Evolutionary conservation across 2,888 invertebrate genomes (phyloP).

Genomic region (Campaea margaritaria): DNA sequence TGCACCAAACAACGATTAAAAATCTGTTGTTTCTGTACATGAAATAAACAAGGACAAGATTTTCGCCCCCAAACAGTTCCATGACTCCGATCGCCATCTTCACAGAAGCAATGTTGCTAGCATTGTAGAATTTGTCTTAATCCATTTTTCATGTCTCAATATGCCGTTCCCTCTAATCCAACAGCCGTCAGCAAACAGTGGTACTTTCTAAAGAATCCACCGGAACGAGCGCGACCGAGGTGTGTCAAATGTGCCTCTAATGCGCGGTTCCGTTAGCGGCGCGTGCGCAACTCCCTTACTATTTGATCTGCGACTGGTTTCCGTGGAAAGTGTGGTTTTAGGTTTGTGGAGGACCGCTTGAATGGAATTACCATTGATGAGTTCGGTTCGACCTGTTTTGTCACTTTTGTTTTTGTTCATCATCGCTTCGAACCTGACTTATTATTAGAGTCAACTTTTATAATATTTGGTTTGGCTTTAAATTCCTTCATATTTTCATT

Average conservation of each 20-base stretch:
- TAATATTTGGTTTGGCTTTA: too few relatives aligned
- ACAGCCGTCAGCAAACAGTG: constrained; percentile 28
- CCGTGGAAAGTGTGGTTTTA: constrained; percentile 37
- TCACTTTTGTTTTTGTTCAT: constrained; percentile 19
- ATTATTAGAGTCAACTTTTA: background rate
- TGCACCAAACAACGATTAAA: too few relatives aligned
- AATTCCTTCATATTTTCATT: too few relatives aligned
- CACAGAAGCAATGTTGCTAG: too few relatives aligned
- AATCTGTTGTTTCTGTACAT: too few relatives aligned
- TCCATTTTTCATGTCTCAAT: constrained; percentile 4
- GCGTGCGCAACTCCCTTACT: constrained; percentile 44
- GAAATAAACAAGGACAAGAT: too few relatives aligned
- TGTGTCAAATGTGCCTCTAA: constrained; percentile 64
- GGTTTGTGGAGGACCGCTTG: constrained; percentile 30
- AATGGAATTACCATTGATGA: constrained; percentile 28
- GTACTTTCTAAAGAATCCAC: constrained; percentile 70
- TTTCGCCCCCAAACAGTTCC: too few relatives aligned
- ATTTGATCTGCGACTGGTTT: constrained; percentile 45
- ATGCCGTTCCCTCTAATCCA: constrained; percentile 22
- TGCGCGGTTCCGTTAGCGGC: constrained; percentile 69
- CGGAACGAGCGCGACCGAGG: constrained; percentile 56
- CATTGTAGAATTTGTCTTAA: background rate
- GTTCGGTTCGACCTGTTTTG: constrained; percentile 11
- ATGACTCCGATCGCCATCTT: too few relatives aligned
- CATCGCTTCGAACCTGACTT: background rate